Evolutionary conservation across 2,888 invertebrate genomes (phyloP).

Genomic region (Pherbina coryleti): DNA sequence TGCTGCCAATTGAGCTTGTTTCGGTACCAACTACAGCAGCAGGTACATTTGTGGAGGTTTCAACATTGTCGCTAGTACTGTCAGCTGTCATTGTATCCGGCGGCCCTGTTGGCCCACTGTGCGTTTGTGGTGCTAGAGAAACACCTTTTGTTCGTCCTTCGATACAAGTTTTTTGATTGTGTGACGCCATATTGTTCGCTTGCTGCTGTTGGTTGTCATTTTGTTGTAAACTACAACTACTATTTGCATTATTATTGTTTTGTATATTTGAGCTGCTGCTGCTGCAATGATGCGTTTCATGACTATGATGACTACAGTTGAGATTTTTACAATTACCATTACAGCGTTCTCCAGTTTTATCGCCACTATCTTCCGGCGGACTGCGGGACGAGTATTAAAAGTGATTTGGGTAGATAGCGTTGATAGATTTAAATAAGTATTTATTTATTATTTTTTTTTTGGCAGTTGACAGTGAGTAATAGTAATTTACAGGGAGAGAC

Average conservation of each 20-base stretch:
- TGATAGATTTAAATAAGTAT: not conserved
- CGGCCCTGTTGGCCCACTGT: slow-evolving; percentile 71
- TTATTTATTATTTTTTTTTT: slow-evolving; percentile 47
- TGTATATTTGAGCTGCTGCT: slow-evolving; percentile 40
- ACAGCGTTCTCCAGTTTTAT: slow-evolving; percentile 47
- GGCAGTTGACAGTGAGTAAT: slow-evolving; percentile 65
- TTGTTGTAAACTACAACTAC: slow-evolving; percentile 50
- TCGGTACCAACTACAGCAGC: slow-evolving; percentile 10
- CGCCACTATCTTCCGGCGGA: slow-evolving; percentile 32
- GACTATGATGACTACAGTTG: slow-evolving; percentile 56
- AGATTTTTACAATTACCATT: slow-evolving; percentile 59
- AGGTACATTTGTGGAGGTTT: slow-evolving; percentile 8
- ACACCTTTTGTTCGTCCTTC: slow-evolving; percentile 70
- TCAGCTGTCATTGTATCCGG: slow-evolving; percentile 56
- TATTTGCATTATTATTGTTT: slow-evolving; percentile 47
- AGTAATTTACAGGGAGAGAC: slow-evolving; percentile 52
- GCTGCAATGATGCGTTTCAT: slow-evolving; percentile 39
- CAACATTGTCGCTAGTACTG: not conserved
- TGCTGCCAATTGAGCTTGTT: not conserved
- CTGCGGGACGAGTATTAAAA: not conserved
- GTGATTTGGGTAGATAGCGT: slow-evolving; percentile 45
- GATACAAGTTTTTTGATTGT: slow-evolving; percentile 62
- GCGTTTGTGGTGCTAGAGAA: slow-evolving; percentile 69
- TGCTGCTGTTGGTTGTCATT: slow-evolving; percentile 56
- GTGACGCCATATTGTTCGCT: slow-evolving; percentile 49